Percentiles rank a stretch among this genome's conserved stretches.
These are phyloP conservation scores for Drosophila kohkoa DNA, from an alignment of 1,140 invertebrate genomes.

Conservation along the genomic window DNA sequence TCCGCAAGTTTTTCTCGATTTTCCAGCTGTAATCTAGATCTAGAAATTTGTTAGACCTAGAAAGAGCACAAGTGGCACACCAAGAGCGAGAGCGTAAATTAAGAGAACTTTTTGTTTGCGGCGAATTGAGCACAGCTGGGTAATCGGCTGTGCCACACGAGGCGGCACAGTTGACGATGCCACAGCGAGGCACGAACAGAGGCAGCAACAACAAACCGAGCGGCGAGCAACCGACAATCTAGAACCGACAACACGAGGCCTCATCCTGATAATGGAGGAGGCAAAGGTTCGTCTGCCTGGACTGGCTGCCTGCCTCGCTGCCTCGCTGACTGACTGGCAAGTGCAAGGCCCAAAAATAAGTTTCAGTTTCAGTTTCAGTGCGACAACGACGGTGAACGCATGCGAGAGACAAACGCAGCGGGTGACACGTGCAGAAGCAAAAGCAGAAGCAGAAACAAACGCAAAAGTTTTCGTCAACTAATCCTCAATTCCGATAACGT, in stretches of 20 bases:
- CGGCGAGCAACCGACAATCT: conserved; percentile 14
- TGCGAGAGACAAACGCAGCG: conserved; percentile 41
- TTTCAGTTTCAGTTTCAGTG: conserved; percentile 76
- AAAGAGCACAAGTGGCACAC: neutral
- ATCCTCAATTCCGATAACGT: conserved; percentile 8
- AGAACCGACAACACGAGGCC: conserved; percentile 23
- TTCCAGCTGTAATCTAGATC: neutral
- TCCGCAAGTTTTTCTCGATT: too few relatives aligned
- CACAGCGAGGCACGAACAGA: conserved; percentile 2
- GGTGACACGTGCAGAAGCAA: conserved; percentile 19
- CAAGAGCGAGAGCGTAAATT: neutral
- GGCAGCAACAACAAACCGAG: conserved; percentile 10
- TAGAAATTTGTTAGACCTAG: neutral
- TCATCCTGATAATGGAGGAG: conserved; percentile 52
- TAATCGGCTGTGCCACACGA: conserved; percentile 12
- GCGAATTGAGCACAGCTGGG: conserved; percentile 38
- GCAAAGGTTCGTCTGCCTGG: conserved; percentile 37
- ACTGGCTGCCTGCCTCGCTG: conserved; percentile 4
- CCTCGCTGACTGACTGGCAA: conserved; percentile 39
- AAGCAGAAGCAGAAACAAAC: neutral
- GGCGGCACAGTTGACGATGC: neutral
- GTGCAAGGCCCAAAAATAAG: conserved; percentile 62
- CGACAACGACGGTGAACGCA: conserved; percentile 73
- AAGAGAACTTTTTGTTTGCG: conserved; percentile 21
- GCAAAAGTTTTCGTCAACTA: conserved; percentile 3